Evolutionary conservation across 2,797 vertebrate genomes (phyloP).

Genomic region (Pangasius sanitwongsei): DNA sequence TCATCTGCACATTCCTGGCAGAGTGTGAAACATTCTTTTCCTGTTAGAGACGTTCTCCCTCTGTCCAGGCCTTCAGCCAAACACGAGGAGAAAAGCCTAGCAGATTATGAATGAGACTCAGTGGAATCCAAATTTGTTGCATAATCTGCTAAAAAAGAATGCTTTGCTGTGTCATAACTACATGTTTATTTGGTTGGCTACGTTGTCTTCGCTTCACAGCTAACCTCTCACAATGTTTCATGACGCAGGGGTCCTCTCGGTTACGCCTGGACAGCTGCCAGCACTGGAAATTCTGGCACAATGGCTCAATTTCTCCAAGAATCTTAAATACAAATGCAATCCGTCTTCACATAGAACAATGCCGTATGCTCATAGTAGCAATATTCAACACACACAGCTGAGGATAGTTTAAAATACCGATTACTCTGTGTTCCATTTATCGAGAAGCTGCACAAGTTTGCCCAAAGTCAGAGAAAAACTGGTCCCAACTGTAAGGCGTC

Average conservation of each 20-base stretch:
- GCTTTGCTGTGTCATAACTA: slow-evolving; percentile 14
- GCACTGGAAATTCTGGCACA: background rate
- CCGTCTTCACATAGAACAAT: background rate
- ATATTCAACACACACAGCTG: background rate
- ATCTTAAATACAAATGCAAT: background rate
- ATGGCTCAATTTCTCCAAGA: background rate
- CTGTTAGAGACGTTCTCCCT: background rate
- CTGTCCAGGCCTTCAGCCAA: slow-evolving; percentile 37
- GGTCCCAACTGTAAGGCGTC: background rate
- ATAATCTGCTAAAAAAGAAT: background rate
- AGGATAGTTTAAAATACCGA: background rate
- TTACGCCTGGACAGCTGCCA: background rate
- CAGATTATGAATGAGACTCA: slow-evolving; percentile 5
- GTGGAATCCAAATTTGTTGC: slow-evolving; percentile 20
- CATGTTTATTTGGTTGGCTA: background rate
- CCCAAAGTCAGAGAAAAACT: too few species aligned
- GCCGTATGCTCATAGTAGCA: background rate
- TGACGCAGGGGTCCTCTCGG: background rate
- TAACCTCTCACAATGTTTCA: background rate
- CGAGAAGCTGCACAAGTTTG: too few species aligned
- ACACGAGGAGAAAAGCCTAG: slow-evolving; percentile 8
- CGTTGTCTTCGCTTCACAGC: background rate
- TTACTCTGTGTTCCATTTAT: background rate
- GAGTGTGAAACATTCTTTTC: slow-evolving; percentile 32
- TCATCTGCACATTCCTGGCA: slow-evolving; percentile 17